Evolutionary conservation across 2,113 vertebrate genomes (phyloP).

Genomic region (Conger conger): DNA sequence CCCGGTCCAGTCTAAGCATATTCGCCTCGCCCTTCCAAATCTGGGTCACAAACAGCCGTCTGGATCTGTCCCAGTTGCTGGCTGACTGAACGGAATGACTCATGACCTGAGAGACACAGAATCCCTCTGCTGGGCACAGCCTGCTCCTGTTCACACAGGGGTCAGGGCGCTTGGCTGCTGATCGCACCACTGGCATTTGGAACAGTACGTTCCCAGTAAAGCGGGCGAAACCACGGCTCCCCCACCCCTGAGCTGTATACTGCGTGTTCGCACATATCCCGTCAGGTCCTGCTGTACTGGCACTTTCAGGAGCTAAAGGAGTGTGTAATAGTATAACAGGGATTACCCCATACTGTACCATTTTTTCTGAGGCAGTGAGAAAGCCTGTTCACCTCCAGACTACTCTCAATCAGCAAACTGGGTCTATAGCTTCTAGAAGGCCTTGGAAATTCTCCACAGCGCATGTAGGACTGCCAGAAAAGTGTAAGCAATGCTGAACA

Average conservation of each 20-base stretch:
- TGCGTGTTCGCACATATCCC: neutral
- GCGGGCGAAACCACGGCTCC: slow-evolving; percentile 19
- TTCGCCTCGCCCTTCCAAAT: neutral
- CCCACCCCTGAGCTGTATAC: neutral
- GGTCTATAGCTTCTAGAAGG: neutral
- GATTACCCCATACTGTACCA: neutral
- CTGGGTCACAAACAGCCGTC: neutral
- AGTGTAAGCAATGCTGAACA: neutral
- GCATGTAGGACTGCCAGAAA: neutral
- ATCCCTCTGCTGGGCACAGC: neutral
- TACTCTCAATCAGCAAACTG: neutral
- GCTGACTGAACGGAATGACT: neutral
- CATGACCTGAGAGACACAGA: neutral
- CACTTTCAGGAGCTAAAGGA: neutral
- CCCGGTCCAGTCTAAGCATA: neutral
- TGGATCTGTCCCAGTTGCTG: neutral
- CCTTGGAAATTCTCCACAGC: neutral
- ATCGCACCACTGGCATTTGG: slow-evolving; percentile 3
- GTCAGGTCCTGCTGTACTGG: neutral
- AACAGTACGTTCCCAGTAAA: neutral
- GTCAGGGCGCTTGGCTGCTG: neutral
- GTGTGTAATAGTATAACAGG: neutral
- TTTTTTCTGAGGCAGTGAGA: neutral
- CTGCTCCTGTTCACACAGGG: neutral
- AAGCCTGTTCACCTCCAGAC: neutral